phyloP scores from a whole-genome alignment of 1,140 invertebrate species.

The Pollicipes pollicipes region DNA sequence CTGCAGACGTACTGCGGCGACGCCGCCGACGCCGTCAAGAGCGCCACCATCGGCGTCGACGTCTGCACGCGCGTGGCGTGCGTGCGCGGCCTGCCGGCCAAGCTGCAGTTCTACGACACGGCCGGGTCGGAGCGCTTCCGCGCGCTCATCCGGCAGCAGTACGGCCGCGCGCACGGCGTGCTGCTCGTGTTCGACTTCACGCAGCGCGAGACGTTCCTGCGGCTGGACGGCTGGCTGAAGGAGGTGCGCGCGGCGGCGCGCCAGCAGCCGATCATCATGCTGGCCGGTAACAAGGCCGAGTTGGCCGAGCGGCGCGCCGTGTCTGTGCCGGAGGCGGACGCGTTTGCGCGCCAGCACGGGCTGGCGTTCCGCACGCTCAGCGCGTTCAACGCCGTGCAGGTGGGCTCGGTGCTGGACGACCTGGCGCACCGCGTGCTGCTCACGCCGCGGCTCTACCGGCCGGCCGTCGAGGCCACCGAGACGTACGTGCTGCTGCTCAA shows the following conservation, averaged over 20 bases:
- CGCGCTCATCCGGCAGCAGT: neutral
- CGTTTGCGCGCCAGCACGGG: neutral
- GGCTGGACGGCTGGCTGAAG: slow-evolving; percentile 1
- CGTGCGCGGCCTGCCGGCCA: slow-evolving; percentile 1
- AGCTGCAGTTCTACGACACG: slow-evolving; percentile 1
- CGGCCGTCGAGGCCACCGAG: neutral
- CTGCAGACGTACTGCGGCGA: neutral
- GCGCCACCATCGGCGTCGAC: slow-evolving; percentile 4
- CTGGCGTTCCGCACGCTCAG: neutral
- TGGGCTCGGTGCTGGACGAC: neutral
- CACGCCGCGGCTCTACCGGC: neutral
- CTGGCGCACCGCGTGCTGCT: neutral
- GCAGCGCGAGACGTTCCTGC: neutral
- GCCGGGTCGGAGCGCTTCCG: neutral
- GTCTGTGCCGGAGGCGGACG: neutral
- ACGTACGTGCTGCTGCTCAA: neutral
- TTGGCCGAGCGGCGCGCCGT: neutral
- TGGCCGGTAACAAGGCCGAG: neutral
- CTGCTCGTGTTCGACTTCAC: neutral
- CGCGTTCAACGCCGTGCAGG: neutral
- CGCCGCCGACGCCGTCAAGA: neutral
- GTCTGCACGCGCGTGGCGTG: neutral
- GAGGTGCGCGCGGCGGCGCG: neutral
- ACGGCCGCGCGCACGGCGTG: neutral
- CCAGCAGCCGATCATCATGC: neutral